These are phyloP conservation scores for Barnardius zonarius DNA, from an alignment of 2,113 vertebrate species.

Conservation along the genomic window DNA sequence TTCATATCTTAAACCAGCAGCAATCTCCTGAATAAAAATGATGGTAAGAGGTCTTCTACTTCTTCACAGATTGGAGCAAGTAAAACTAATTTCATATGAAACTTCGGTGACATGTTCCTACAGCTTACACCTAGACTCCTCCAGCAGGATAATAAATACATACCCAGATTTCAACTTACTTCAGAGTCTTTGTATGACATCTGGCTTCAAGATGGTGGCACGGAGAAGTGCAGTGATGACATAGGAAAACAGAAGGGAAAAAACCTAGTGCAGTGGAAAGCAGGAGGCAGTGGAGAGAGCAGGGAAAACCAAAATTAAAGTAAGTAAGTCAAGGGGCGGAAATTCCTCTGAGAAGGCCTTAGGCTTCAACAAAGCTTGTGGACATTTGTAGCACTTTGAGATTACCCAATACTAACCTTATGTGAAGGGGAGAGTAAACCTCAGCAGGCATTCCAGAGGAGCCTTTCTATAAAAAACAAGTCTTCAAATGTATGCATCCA, in stretches of 20 bases:
- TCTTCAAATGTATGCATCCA: neutral
- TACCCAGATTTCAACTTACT: neutral
- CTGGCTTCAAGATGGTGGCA: slow-evolving; percentile 71
- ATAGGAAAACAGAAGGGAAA: slow-evolving; percentile 7
- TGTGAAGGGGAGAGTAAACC: slow-evolving; percentile 10
- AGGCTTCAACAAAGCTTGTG: slow-evolving; percentile 69
- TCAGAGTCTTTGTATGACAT: slow-evolving; percentile 48
- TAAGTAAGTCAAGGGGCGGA: slow-evolving; percentile 53
- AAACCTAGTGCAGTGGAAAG: neutral
- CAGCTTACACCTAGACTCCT: neutral
- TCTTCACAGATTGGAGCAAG: neutral
- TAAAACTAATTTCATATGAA: neutral
- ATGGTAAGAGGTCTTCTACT: neutral
- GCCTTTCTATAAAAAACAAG: neutral
- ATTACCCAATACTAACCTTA: slow-evolving; percentile 33
- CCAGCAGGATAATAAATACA: slow-evolving; percentile 2
- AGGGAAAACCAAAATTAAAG: slow-evolving; percentile 59
- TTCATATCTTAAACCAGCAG: neutral
- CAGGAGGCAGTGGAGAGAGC: slow-evolving; percentile 34
- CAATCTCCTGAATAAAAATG: neutral
- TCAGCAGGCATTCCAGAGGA: slow-evolving; percentile 31
- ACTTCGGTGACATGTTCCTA: neutral
- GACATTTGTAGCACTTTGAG: slow-evolving; percentile 48
- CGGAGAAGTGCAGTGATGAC: slow-evolving; percentile 29
- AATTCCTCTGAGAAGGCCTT: slow-evolving; percentile 47